These are phyloP conservation scores for Cuniculus paca DNA, from an alignment of 2,797 vertebrate species.

Conservation along the genomic window DNA sequence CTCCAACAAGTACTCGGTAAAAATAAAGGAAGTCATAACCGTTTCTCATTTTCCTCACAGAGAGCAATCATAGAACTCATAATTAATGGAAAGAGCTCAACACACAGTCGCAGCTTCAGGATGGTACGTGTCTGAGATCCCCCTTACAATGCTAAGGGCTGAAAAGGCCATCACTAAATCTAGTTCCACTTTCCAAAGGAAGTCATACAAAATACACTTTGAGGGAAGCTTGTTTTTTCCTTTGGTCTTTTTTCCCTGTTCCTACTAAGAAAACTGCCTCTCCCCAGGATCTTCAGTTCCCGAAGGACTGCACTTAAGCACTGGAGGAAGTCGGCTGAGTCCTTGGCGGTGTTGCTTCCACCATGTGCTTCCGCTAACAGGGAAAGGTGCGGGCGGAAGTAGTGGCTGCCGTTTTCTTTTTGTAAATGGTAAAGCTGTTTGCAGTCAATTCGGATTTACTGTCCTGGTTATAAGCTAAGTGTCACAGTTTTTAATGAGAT, in stretches of 20 bases:
- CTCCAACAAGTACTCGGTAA: not conserved
- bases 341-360: not conserved
- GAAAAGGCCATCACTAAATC: not conserved
- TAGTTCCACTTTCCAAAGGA: constrained; percentile 52
- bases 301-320: not conserved
- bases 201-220: not conserved
- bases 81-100: constrained; percentile 30
- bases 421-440: constrained; percentile 23
- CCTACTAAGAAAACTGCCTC: not conserved
- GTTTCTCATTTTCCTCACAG: not conserved
- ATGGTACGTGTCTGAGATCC: not conserved
- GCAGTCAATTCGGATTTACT: constrained; percentile 41
- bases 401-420: not conserved
- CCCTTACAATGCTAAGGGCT: not conserved
- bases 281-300: not conserved
- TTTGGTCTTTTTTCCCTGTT: constrained; percentile 47
- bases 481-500: not conserved
- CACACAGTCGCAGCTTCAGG: not conserved
- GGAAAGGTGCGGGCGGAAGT: not conserved
- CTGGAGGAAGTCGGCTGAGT: not conserved
- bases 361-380: not conserved
- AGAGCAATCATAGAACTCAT: not conserved
- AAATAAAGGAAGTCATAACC: not conserved
- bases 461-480: constrained; percentile 14
- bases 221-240: constrained; percentile 39